Evolutionary conservation across 2,888 invertebrate genomes (phyloP).

Genomic region (Electrophaes corylata): DNA sequence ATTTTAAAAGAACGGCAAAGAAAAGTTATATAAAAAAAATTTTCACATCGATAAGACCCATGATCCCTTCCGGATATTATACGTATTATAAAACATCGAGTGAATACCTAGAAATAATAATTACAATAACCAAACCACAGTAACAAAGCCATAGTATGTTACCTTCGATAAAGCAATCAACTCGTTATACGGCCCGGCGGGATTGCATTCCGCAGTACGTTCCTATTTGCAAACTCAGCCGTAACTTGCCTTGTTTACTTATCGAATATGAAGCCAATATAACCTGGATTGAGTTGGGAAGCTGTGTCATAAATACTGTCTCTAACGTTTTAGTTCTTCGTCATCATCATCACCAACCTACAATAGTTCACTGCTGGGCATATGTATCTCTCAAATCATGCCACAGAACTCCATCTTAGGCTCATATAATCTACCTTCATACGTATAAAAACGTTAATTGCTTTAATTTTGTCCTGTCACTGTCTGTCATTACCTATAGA

Average conservation of each 20-base stretch:
- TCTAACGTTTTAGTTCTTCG: background rate
- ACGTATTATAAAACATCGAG: background rate
- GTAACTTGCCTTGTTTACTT: conserved; percentile 19
- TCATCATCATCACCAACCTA: too few species aligned
- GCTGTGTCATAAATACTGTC: background rate
- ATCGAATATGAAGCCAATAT: conserved; percentile 20
- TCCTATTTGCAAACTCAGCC: conserved; percentile 18
- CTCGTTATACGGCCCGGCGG: conserved; percentile 32
- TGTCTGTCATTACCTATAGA: too few species aligned
- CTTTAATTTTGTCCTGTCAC: too few species aligned
- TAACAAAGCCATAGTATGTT: conserved; percentile 30
- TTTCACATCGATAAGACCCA: too few species aligned
- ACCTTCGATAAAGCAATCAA: conserved; percentile 40
- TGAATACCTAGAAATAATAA: conserved; percentile 5
- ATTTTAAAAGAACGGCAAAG: too few species aligned
- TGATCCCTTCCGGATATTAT: too few species aligned
- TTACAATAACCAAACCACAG: conserved; percentile 7
- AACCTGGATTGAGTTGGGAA: background rate
- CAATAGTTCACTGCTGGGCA: too few species aligned
- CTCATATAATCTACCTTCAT: too few species aligned
- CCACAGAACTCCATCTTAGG: too few species aligned
- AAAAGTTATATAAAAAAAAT: too few species aligned
- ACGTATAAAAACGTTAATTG: too few species aligned
- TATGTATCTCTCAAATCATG: too few species aligned
- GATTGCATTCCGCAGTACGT: conserved; percentile 30